These are phyloP conservation scores for Lycaena phlaeas DNA, from an alignment of 2,888 invertebrate genomes.

Conservation along the genomic window DNA sequence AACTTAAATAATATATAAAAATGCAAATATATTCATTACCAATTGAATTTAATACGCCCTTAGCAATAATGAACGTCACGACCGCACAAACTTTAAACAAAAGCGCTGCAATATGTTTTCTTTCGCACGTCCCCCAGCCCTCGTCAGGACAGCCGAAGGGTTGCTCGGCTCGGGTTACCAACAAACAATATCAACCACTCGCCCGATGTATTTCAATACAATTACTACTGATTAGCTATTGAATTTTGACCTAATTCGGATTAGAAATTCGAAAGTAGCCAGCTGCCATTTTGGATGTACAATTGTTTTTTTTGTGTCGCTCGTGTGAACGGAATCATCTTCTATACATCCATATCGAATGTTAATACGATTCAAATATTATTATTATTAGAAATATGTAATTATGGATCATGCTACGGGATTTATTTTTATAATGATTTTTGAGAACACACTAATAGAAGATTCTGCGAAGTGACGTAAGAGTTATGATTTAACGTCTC, in stretches of 20 bases:
- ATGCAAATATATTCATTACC: slow-evolving; percentile 5
- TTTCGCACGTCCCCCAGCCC: slow-evolving; percentile 26
- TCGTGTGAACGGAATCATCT: not conserved
- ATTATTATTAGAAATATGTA: too few relatives aligned
- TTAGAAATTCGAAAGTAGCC: slow-evolving; percentile 8
- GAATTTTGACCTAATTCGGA: slow-evolving; percentile 22
- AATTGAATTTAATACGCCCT: slow-evolving; percentile 6
- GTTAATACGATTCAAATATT: too few relatives aligned
- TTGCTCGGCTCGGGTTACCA: slow-evolving; percentile 24
- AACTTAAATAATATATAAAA: too few relatives aligned
- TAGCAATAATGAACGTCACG: slow-evolving; percentile 13
- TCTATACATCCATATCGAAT: not conserved
- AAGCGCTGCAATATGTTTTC: slow-evolving; percentile 29
- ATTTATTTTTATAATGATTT: too few relatives aligned
- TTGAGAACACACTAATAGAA: too few relatives aligned
- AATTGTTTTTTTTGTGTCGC: not conserved
- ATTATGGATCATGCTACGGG: too few relatives aligned
- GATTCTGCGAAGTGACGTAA: slow-evolving; percentile 1
- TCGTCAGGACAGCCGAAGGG: slow-evolving; percentile 22
- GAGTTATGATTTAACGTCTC: slow-evolving; percentile 1
- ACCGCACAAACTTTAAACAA: slow-evolving; percentile 20
- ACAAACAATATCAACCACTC: slow-evolving; percentile 24
- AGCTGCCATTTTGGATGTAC: slow-evolving; percentile 6
- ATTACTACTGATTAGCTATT: slow-evolving; percentile 31
- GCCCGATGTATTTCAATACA: slow-evolving; percentile 27